These are phyloP conservation scores for Netelia inedita DNA, from an alignment of 2,888 invertebrate genomes.

Conservation along the genomic window DNA sequence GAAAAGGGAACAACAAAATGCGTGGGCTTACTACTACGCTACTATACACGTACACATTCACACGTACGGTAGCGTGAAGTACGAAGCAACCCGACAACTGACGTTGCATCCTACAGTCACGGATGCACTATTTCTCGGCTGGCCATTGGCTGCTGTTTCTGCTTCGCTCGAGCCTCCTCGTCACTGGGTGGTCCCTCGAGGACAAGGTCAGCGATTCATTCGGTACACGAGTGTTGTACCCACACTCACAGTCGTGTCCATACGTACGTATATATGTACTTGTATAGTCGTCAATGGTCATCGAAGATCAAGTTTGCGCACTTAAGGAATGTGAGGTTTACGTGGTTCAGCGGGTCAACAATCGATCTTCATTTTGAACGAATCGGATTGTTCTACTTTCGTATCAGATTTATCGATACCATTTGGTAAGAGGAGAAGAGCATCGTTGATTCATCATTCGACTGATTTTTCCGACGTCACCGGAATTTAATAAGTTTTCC, in stretches of 20 bases:
- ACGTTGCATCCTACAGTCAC: slow-evolving; percentile 34
- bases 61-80: slow-evolving; percentile 7
- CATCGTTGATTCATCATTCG: too few species aligned
- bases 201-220: slow-evolving; percentile 67
- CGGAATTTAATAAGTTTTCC: too few species aligned
- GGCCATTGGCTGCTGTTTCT: slow-evolving; percentile 41
- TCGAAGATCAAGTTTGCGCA: not conserved
- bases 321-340: too few species aligned
- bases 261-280: not conserved
- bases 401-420: too few species aligned
- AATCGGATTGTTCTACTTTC: too few species aligned
- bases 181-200: slow-evolving; percentile 67
- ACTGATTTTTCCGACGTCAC: too few species aligned
- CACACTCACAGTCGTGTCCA: not conserved
- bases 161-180: slow-evolving; percentile 47
- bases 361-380: too few species aligned
- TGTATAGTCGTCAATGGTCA: slow-evolving; percentile 3
- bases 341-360: too few species aligned
- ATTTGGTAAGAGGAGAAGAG: too few species aligned
- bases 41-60: slow-evolving; percentile 2
- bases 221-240: slow-evolving; percentile 9
- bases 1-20: slow-evolving; percentile 55
- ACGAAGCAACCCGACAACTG: slow-evolving; percentile 33
- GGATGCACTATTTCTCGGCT: slow-evolving; percentile 59
- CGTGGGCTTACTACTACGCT: slow-evolving; percentile 42